Conservation (phyloP, 2,113 vertebrate genomes). For the Vidua chalybeata region DNA sequence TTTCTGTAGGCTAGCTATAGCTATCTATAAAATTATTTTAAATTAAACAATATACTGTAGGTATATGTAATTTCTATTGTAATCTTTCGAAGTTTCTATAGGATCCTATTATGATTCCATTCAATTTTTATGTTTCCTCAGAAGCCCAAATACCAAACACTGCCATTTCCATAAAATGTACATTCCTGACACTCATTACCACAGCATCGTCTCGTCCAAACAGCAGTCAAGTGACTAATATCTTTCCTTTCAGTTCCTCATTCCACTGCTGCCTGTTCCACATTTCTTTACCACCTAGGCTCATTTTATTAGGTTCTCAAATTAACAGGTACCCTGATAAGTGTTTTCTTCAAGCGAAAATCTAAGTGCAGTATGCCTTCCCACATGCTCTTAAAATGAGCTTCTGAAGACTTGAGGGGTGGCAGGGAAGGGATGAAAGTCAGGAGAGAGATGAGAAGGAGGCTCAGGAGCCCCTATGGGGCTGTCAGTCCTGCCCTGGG, state of each 20-base stretch:
- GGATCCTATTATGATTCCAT: background rate
- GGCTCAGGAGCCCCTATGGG: background rate
- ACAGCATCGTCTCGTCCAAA: background rate
- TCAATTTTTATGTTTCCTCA: background rate
- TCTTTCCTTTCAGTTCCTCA: conserved; percentile 30
- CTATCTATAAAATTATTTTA: background rate
- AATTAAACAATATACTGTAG: background rate
- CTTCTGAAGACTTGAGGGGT: background rate
- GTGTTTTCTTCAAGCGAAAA: background rate
- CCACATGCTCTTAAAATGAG: accelerated
- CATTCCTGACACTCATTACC: background rate
- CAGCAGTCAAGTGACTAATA: background rate
- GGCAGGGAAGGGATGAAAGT: background rate
- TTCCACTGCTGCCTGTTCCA: background rate
- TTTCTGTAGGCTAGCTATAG: background rate
- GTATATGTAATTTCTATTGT: background rate
- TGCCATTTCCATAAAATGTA: background rate
- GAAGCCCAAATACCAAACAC: background rate
- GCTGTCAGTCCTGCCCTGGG: background rate
- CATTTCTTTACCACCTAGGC: background rate
- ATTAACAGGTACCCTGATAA: background rate
- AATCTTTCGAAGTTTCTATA: background rate
- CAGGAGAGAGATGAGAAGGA: background rate
- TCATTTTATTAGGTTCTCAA: background rate
- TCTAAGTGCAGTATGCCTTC: background rate